A percentile compares a stretch with the other conserved stretches of the same genome.
Conservation (phyloP, 2,888 invertebrate genomes). For the Parasteatoda lunata region DNA sequence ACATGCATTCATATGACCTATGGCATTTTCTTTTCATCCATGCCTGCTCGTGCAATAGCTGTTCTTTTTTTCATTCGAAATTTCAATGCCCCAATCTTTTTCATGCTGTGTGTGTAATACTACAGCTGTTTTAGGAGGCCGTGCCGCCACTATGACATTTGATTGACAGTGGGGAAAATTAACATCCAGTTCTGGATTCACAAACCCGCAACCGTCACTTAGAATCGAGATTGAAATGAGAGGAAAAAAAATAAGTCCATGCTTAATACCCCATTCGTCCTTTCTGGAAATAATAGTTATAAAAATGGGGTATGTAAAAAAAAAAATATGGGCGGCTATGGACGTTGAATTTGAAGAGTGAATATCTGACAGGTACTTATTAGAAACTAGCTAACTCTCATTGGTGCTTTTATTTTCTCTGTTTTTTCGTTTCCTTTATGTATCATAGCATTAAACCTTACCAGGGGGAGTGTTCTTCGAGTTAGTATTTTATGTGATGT, state of each 20-base stretch:
- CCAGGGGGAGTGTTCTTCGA: conserved; percentile 56
- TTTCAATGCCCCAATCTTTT: conserved; percentile 19
- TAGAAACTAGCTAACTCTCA: conserved; percentile 54
- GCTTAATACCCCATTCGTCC: conserved; percentile 61
- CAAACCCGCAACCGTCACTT: conserved; percentile 65
- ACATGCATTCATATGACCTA: conserved; percentile 28
- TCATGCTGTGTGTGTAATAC: conserved; percentile 51
- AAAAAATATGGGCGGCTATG: conserved; percentile 43
- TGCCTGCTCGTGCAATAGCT: conserved; percentile 11
- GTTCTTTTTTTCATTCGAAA: not conserved
- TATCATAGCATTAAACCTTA: conserved; percentile 29
- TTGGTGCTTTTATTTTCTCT: conserved; percentile 49
- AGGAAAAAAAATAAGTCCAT: conserved; percentile 15
- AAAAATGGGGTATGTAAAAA: conserved; percentile 39
- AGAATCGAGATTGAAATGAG: conserved; percentile 38
- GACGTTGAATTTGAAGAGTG: conserved; percentile 38
- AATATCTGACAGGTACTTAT: conserved; percentile 66
- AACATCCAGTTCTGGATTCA: conserved; percentile 65
- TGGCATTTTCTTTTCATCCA: conserved; percentile 48
- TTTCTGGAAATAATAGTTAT: conserved; percentile 66
- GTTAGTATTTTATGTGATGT: conserved; percentile 59
- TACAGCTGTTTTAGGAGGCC: conserved; percentile 65
- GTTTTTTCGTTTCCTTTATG: conserved; percentile 37
- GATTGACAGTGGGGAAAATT: conserved; percentile 67
- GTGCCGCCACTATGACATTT: conserved; percentile 38